Conservation (phyloP, 2,797 vertebrate genomes). For the Hydrophis major region DNA sequence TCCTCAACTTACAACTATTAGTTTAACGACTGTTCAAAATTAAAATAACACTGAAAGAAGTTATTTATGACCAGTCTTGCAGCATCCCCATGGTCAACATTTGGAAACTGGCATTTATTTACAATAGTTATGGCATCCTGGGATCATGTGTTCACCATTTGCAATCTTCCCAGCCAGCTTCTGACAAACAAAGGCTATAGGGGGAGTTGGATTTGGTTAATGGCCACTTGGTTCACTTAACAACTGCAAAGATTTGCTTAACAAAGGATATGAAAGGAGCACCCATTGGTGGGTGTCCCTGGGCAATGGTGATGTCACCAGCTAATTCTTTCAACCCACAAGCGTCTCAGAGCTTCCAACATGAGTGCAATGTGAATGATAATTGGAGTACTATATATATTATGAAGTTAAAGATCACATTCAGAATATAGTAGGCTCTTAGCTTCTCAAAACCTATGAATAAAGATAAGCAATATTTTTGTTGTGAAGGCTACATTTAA, state of each 20-base stretch:
- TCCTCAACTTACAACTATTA: neutral
- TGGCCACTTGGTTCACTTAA: neutral
- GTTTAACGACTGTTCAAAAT: neutral
- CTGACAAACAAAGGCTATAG: neutral
- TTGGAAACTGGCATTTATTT: neutral
- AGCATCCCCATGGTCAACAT: neutral
- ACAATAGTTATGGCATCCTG: neutral
- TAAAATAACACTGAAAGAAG: neutral
- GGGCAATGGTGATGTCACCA: neutral
- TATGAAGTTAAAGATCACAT: neutral
- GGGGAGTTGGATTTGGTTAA: neutral
- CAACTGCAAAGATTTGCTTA: neutral
- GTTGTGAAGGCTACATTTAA: neutral
- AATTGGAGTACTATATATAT: neutral
- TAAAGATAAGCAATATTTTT: neutral
- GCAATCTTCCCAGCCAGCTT: neutral
- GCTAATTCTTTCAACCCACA: neutral
- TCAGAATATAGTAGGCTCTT: neutral
- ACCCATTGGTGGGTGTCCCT: neutral
- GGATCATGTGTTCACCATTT: neutral
- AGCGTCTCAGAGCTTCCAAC: neutral
- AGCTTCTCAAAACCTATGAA: neutral
- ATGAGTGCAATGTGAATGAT: neutral
- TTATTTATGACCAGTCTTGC: neutral
- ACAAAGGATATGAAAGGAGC: neutral